Evolutionary conservation across 1,140 invertebrate genomes (phyloP).

Genomic region (Bombus huntii): DNA sequence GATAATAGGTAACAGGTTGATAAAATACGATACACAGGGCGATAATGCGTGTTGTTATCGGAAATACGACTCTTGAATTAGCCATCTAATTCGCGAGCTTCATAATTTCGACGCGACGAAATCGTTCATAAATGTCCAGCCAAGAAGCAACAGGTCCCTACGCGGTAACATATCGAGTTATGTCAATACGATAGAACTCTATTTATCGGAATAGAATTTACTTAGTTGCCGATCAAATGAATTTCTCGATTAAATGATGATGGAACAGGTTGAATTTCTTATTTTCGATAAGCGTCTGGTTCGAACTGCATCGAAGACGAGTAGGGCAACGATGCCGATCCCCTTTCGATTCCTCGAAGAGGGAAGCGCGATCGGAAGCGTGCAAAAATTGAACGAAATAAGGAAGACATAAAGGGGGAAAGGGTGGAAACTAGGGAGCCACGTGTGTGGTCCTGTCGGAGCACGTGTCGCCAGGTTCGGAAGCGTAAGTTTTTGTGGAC

Average conservation of each 20-base stretch:
- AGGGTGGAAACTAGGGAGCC: slow-evolving; percentile 36
- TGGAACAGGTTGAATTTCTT: not conserved
- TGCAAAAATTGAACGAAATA: slow-evolving; percentile 31
- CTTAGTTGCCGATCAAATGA: no score
- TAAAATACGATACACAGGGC: not conserved
- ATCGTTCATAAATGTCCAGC: not conserved
- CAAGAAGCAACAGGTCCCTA: not conserved
- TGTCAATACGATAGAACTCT: not conserved
- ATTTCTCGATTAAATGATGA: no score
- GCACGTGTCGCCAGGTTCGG: slow-evolving; percentile 71
- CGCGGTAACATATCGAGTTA: no score
- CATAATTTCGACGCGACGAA: not conserved
- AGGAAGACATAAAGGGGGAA: slow-evolving; percentile 37
- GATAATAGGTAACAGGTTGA: not conserved
- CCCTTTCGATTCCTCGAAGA: slow-evolving; percentile 2
- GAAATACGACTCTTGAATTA: not conserved
- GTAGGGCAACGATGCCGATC: not conserved
- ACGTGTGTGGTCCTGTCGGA: slow-evolving; percentile 75
- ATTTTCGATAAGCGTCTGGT: not conserved
- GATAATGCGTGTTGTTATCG: not conserved
- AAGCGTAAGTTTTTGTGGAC: slow-evolving; percentile 68
- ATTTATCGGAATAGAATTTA: not conserved
- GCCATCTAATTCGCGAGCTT: not conserved
- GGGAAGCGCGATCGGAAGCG: not conserved
- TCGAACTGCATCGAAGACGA: not conserved